Base-by-base conservation (phyloP, 2,113 vertebrate species). In the Tetrax tetrax region DNA sequence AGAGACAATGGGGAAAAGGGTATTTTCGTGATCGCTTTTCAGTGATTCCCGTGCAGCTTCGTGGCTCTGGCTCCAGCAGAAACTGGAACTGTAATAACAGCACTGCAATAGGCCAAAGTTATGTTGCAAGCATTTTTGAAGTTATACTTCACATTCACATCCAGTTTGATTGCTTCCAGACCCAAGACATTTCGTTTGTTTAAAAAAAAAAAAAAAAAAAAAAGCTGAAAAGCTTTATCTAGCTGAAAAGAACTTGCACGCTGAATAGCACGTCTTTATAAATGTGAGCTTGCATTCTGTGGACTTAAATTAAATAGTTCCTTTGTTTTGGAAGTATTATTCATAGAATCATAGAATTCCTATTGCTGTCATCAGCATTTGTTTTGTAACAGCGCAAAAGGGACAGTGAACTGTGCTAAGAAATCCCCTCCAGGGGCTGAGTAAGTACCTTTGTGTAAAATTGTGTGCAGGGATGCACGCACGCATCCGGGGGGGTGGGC, bases 151-250 rank as follows among this genome's bases (percentile, higher is more conserved):
- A 51, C 45, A 76, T 83, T 92, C 88, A 59, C 70, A 83, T 89
- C 83, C 59, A 85, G 65, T 96, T 96, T 95, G 97, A 97, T 97
- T 95, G 85, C 80, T 98, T 98, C 95, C 97, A 98, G 96, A 94
- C 92, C 87, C 56, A 71, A 97, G 90, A 89, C 78, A 84, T 83
- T 78, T 78, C 59, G 43, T 83, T 94, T 89, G 92, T 15, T 6
- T 6, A 53, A 56, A 28, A 43, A 63, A 18, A 24, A 29, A 29
- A 56, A 33, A 57, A 57, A 12, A 57, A 14, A 53, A 64, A 88
- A 6, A 60, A 48, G 12, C 25, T 14, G 79, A 31, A 74, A 53
- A 72, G 79, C 87, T 96, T 95, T 88, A 95, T 93, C 92, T 69
- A 85, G 47, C 85, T 90, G 85, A 89, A 90, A 90, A 96, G 57